Base-by-base conservation (phyloP, 2,888 invertebrate species). In the Blastobasis adustella region DNA sequence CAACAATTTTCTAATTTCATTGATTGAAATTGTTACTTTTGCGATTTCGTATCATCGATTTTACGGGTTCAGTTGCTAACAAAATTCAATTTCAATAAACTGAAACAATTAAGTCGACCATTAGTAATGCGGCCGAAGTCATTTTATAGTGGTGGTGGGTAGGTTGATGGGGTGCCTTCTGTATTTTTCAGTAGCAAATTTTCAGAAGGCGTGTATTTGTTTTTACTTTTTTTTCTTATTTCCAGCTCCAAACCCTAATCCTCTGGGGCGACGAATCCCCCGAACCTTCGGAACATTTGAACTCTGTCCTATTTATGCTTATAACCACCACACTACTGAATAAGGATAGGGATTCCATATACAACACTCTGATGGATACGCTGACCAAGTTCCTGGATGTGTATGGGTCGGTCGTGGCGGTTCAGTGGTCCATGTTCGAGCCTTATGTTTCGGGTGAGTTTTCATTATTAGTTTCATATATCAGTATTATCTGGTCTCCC, bases 391-490 rank as follows among this genome's bases (percentile, higher is more conserved):
- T 76, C 1, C 10, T 78, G 5, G 60, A 71, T 6, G 36, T 67
- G 36, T 76, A 72, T 55, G 65, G 63, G 0, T 36, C 44, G 0
- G 57, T 52, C 4, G 52, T 69, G 0, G 55, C 47, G 1, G 51
- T 79, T 0, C 41, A 57, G 6, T 79, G 79, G 76, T 52, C 49
- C 0, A 56, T 63, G 0, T 71, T 79, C 36, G 60, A 67, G 38
- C 57, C 56, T 4, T 58, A 60, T 59, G 56, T 71, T 8, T 43
- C 49, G 49, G 73, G 81, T 79, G 56, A 53, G 51, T 54, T 7
- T 44, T 0, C 40, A 38, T 37, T n/a, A 46, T 37, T 51, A 7
- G 48, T 53, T 4, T 47, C 37, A 10, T 42, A 37, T 41, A 6
- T 45, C 10, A 23, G 10, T 40, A n/a, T 23, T 23, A 23, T 3